Conservation (phyloP, 2,888 invertebrate genomes). For the Cataglyphis rosenhaueri region DNA sequence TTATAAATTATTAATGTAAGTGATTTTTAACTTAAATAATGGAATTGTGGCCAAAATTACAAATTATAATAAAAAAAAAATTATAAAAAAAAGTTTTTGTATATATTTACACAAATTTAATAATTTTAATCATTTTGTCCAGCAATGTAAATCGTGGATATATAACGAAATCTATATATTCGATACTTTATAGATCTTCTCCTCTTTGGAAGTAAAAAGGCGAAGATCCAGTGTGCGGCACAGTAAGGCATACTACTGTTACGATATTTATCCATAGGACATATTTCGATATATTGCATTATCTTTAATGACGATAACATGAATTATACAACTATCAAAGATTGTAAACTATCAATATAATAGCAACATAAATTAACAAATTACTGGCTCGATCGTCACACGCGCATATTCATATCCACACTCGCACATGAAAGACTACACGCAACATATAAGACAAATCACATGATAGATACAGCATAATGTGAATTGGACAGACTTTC, state of each 20-base stretch:
- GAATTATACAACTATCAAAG: slow-evolving; percentile 59
- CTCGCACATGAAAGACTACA: slow-evolving; percentile 49
- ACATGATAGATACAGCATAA: slow-evolving; percentile 68
- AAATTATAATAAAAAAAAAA: background rate
- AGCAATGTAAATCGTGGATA: slow-evolving; percentile 24
- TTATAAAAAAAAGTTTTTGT: background rate
- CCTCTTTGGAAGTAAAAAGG: slow-evolving; percentile 46
- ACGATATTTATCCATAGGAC: slow-evolving; percentile 45
- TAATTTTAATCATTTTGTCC: slow-evolving; percentile 34
- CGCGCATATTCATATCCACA: slow-evolving; percentile 21
- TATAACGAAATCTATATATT: slow-evolving; percentile 32
- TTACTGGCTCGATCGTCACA: slow-evolving; percentile 66
- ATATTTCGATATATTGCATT: slow-evolving; percentile 48
- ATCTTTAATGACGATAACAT: slow-evolving; percentile 60
- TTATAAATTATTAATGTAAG: background rate
- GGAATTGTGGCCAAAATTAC: background rate
- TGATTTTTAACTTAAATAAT: background rate
- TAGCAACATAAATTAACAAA: slow-evolving; percentile 64
- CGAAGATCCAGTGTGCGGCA: slow-evolving; percentile 53
- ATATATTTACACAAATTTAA: background rate
- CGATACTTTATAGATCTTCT: slow-evolving; percentile 7
- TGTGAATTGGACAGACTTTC: slow-evolving; percentile 65
- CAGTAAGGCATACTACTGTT: slow-evolving; percentile 54
- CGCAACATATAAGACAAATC: slow-evolving; percentile 68
- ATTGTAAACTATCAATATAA: slow-evolving; percentile 57